Evolutionary conservation across 2,797 vertebrate species (phyloP).

Genomic region (Paramormyrops hopkinsi): DNA sequence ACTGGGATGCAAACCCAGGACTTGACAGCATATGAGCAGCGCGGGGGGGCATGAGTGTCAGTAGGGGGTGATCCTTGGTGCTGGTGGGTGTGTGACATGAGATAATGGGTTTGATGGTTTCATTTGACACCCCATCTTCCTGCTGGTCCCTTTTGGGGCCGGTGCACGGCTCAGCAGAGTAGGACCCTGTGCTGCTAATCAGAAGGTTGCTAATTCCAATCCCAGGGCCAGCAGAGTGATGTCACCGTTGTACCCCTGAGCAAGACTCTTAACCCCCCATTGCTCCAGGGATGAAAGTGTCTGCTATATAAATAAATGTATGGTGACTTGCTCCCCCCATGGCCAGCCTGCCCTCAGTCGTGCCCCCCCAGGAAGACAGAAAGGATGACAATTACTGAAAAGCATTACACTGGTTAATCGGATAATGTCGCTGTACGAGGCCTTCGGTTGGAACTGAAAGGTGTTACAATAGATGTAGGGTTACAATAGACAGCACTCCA

Average conservation of each 20-base stretch:
- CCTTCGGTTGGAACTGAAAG: conserved; percentile 55
- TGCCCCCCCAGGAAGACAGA: conserved; percentile 17
- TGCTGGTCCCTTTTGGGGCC: background rate
- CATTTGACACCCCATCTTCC: conserved; percentile 20
- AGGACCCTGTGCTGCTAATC: background rate
- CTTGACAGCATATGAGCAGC: background rate
- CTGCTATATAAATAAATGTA: background rate
- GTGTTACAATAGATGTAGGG: conserved; percentile 39
- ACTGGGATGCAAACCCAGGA: background rate
- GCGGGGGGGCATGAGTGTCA: background rate
- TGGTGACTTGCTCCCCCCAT: background rate
- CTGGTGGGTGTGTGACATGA: background rate
- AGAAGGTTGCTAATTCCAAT: background rate
- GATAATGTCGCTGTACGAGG: conserved; percentile 59
- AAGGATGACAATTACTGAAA: conserved; percentile 59
- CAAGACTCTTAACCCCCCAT: background rate
- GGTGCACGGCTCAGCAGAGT: background rate
- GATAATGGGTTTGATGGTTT: background rate
- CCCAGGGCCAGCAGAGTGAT: background rate
- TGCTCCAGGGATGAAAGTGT: background rate
- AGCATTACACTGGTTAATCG: conserved; percentile 63
- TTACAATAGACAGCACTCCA: background rate
- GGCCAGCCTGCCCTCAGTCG: conserved; percentile 14
- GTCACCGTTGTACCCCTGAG: background rate
- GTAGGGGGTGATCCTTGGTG: background rate